Conservation (phyloP, 35 echinoderm and acorn worm genomes). For the Eucidaris tribuloides region DNA sequence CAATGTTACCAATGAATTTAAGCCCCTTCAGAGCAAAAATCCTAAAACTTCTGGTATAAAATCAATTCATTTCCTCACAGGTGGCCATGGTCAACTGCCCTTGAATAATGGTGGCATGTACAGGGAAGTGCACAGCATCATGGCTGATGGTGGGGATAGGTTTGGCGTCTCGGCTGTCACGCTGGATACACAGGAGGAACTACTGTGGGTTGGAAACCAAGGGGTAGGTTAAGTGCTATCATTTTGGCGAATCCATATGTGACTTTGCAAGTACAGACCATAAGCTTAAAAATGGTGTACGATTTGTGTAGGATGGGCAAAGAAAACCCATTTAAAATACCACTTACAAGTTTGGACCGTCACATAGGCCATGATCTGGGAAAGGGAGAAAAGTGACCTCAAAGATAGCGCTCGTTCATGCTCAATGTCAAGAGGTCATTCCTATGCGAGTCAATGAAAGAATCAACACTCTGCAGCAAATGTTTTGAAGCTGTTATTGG, state of each 20-base stretch:
- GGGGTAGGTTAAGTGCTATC: conserved; percentile 41
- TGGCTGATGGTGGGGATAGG: conserved; percentile 72
- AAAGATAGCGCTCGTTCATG: neutral
- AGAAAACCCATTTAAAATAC: neutral
- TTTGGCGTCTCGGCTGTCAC: conserved; percentile 74
- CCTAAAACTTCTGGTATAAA: neutral
- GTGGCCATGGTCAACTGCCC: neutral
- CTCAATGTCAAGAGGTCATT: too few species aligned
- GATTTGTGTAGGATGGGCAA: neutral
- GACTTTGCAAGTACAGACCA: too few species aligned
- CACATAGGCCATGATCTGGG: neutral
- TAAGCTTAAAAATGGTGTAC: too few species aligned
- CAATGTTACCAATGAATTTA: neutral
- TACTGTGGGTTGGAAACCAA: conserved; percentile 96
- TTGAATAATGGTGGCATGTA: conserved; percentile 37
- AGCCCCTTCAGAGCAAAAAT: neutral
- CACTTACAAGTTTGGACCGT: neutral
- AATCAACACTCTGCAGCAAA: too few species aligned
- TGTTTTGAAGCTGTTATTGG: too few species aligned
- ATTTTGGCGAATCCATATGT: neutral
- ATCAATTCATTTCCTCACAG: neutral
- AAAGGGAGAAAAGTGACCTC: neutral
- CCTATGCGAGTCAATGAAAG: too few species aligned
- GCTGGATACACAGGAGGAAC: conserved; percentile 84
- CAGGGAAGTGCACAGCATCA: conserved; percentile 71